These are phyloP conservation scores for Argynnis bischoffii DNA, from an alignment of 2,888 invertebrate species.

Conservation along the genomic window DNA sequence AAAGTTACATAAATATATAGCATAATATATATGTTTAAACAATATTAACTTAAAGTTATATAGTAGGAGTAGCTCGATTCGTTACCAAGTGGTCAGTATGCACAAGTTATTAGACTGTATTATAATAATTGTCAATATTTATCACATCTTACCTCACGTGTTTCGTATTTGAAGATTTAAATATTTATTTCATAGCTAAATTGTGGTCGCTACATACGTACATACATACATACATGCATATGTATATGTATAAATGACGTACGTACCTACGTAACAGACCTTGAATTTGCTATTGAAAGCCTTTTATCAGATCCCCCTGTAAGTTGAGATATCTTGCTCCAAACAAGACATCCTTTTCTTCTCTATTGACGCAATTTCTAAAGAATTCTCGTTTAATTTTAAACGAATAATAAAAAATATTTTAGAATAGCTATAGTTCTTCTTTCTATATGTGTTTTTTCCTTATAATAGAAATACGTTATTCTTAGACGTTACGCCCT, in stretches of 20 bases:
- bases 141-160: not conserved
- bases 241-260: not conserved
- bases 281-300: not conserved
- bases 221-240: too few species aligned
- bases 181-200: not conserved
- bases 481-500: too few species aligned
- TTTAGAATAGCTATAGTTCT: too few species aligned
- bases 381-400: too few species aligned
- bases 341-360: conserved; percentile 6
- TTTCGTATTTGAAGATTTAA: not conserved
- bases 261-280: not conserved
- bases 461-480: too few species aligned
- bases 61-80: too few species aligned
- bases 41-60: too few species aligned
- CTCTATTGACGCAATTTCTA: not conserved
- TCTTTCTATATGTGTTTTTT: too few species aligned
- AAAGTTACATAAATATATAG: too few species aligned
- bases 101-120: not conserved
- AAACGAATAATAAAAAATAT: too few species aligned
- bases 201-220: not conserved
- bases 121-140: conserved; percentile 1
- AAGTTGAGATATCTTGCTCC: conserved; percentile 6
- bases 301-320: not conserved
- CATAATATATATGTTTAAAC: too few species aligned
- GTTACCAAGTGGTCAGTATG: not conserved